Evolutionary conservation across 2,797 vertebrate species (phyloP).

Genomic region (Prionace glauca): DNA sequence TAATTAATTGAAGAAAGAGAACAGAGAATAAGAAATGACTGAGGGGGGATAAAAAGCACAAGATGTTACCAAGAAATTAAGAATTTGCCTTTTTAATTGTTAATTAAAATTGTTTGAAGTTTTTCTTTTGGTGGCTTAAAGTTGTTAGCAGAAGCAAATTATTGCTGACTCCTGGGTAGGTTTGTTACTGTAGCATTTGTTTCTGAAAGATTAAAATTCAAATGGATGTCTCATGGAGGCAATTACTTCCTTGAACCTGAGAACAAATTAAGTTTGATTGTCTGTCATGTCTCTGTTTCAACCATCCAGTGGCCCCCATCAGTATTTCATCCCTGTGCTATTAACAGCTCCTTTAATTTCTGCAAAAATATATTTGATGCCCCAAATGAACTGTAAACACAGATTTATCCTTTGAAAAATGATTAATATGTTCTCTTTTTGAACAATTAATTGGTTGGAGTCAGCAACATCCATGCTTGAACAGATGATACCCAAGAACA

Average conservation of each 20-base stretch:
- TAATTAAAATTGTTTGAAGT: neutral
- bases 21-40: neutral
- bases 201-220: neutral
- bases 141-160: neutral
- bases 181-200: neutral
- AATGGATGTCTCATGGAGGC: neutral
- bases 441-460: neutral
- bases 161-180: neutral
- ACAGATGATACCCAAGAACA: neutral
- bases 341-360: neutral
- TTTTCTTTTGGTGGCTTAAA: neutral
- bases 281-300: neutral
- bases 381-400: neutral
- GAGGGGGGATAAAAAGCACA: neutral
- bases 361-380: neutral
- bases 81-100: slow-evolving; percentile 1
- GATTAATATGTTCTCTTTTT: neutral
- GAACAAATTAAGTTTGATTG: neutral
- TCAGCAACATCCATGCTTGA: neutral
- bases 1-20: neutral
- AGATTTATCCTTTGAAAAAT: neutral
- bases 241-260: neutral
- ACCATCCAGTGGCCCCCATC: neutral
- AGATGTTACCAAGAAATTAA: neutral
- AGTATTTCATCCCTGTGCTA: neutral